Percentiles rank a stretch among this genome's conserved stretches.
These are phyloP conservation scores for Pasiphila rectangulata DNA, from an alignment of 2,888 invertebrate genomes.

Conservation along the genomic window DNA sequence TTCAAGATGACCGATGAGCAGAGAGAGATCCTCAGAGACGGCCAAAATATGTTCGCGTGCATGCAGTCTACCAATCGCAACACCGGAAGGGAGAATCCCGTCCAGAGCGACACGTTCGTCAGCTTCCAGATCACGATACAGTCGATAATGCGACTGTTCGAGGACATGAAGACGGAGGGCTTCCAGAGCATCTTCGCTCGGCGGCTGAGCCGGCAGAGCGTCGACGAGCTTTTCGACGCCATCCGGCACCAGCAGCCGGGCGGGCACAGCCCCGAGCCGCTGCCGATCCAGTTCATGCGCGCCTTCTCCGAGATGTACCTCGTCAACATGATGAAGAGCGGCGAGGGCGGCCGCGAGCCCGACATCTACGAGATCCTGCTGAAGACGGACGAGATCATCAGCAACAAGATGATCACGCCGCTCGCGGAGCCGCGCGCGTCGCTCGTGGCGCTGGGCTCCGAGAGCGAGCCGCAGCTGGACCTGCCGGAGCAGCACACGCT, in stretches of 20 bases:
- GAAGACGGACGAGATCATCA: conserved; percentile 22
- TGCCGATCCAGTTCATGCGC: conserved; percentile 25
- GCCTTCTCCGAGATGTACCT: conserved; percentile 24
- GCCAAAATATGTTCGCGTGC: conserved; percentile 34
- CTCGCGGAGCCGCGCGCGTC: conserved; percentile 9
- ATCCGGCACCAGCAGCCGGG: conserved; percentile 22
- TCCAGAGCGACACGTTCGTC: conserved; percentile 35
- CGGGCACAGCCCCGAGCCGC: conserved; percentile 18
- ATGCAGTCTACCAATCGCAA: conserved; percentile 36
- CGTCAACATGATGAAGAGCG: conserved; percentile 23
- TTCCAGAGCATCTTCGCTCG: conserved; percentile 22
- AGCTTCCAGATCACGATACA: conserved; percentile 37
- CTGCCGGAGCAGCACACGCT: conserved; percentile 24
- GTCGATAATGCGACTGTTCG: conserved; percentile 34
- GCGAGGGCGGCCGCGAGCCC: conserved; percentile 21
- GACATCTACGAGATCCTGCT: conserved; percentile 25
- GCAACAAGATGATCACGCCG: conserved; percentile 23
- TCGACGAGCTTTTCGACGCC: conserved; percentile 19
- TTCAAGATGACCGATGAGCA: conserved; percentile 35
- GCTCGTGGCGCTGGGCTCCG: conserved; percentile 22
- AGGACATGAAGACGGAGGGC: conserved; percentile 30
- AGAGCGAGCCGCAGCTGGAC: conserved; percentile 22
- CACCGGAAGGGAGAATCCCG: conserved; percentile 33
- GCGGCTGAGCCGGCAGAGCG: conserved; percentile 18
- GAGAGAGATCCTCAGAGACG: conserved; percentile 30